Percentiles rank a stretch among this genome's conserved stretches.
phyloP scores from a whole-genome alignment of 2,113 vertebrate species.

The Ivindomyrus marchei region DNA sequence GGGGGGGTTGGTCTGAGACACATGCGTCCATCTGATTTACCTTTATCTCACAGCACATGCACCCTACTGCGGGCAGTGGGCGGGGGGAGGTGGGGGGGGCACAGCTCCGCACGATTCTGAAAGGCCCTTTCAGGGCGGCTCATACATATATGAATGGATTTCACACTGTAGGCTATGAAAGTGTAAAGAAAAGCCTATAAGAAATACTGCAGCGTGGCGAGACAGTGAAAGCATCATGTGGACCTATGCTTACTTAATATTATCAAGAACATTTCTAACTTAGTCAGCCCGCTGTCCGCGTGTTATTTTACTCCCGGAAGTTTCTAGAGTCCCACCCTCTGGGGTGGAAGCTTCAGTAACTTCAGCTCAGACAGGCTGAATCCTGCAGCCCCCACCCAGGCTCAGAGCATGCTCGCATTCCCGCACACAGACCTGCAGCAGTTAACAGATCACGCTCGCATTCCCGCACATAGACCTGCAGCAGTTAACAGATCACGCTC shows the following conservation, averaged over 20 bases:
- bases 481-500: too few relatives aligned
- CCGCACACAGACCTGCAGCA: too few relatives aligned
- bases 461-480: background rate
- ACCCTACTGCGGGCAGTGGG: background rate
- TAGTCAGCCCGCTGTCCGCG: background rate
- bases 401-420: background rate
- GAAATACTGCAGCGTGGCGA: background rate
- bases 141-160: background rate
- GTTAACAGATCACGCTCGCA: background rate
- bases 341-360: background rate
- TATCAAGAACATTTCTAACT: background rate
- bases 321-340: background rate
- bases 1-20: background rate
- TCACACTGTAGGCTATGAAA: background rate
- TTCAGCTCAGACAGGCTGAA: background rate
- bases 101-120: background rate
- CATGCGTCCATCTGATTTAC: background rate
- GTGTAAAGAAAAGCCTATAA: background rate
- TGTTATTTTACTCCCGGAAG: background rate
- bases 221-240: background rate
- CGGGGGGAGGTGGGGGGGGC: background rate
- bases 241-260: background rate
- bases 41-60: slow-evolving; percentile 33
- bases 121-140: background rate
- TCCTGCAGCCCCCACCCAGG: background rate